Percentiles rank a stretch among this genome's conserved stretches.
These are phyloP conservation scores for Mirza zaza DNA, from an alignment of 2,113 vertebrate species.

Conservation along the genomic window DNA sequence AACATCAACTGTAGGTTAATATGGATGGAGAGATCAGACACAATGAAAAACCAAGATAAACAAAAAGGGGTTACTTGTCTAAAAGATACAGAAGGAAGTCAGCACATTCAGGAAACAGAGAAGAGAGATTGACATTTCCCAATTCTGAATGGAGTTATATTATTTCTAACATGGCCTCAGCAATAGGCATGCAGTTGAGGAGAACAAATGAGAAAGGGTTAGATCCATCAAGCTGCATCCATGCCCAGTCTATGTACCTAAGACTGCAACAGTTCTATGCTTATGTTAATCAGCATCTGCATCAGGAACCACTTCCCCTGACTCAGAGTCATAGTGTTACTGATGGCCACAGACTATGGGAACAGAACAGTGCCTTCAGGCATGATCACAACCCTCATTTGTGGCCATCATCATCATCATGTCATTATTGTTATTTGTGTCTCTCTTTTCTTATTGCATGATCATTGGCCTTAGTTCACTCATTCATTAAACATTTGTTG, in stretches of 20 bases:
- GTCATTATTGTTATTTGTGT: neutral
- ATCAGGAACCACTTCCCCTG: neutral
- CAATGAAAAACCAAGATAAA: neutral
- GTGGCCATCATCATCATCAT: neutral
- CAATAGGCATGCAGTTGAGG: neutral
- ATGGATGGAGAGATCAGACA: neutral
- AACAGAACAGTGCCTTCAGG: neutral
- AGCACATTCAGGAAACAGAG: neutral
- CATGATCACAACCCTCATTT: neutral
- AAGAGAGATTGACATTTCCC: neutral
- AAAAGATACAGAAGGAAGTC: neutral
- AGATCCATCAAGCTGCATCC: neutral
- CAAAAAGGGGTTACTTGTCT: neutral
- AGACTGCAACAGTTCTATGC: neutral
- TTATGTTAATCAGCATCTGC: rapidly evolving
- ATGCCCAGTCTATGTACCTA: no score
- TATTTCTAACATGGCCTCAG: neutral
- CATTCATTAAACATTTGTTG: neutral
- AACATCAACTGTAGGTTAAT: neutral
- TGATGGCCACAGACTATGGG: no score
- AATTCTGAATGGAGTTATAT: neutral
- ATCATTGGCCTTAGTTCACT: neutral
- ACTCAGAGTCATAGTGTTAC: no score
- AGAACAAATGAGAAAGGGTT: neutral
- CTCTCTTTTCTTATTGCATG: neutral